Conservation (phyloP, 1,140 invertebrate genomes). For the Melanaphis sacchari region DNA sequence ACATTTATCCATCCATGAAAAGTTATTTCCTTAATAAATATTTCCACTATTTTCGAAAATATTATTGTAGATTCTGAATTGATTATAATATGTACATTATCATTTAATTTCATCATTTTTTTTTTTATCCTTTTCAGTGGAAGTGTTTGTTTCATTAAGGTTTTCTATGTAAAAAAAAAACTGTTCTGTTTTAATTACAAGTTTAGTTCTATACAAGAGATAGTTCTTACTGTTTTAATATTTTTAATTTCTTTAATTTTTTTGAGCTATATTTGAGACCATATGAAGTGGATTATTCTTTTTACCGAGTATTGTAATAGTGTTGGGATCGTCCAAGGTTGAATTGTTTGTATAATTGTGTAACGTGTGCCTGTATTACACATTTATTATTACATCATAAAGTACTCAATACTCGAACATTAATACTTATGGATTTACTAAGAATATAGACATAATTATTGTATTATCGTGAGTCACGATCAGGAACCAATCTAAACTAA, state of each 20-base stretch:
- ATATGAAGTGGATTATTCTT: constrained; percentile 73
- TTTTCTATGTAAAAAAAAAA: constrained; percentile 69
- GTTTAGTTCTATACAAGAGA: neutral
- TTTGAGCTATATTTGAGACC: too few relatives aligned
- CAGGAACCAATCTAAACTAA: neutral
- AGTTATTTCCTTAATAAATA: constrained; percentile 96
- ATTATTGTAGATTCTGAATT: constrained; percentile 96
- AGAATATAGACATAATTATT: constrained; percentile 36
- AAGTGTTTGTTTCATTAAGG: constrained; percentile 88
- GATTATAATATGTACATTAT: constrained; percentile 99
- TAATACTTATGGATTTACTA: constrained; percentile 55
- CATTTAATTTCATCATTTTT: constrained; percentile 99
- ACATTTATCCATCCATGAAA: constrained; percentile 95
- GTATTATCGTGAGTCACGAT: neutral
- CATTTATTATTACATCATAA: neutral
- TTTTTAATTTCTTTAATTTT: constrained; percentile 79
- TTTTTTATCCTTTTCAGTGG: constrained; percentile 97
- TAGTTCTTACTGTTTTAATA: constrained; percentile 69
- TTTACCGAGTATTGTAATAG: constrained; percentile 35
- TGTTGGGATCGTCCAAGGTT: constrained; percentile 45
- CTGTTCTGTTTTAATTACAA: neutral
- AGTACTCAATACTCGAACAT: neutral
- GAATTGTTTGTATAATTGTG: constrained; percentile 48
- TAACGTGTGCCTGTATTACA: constrained; percentile 8
- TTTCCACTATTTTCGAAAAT: constrained; percentile 97